Evolutionary conservation across 2,888 invertebrate species (phyloP), one percentile per base, ranked within the genome.

Genomic region (Mythimna lalbum): DNA sequence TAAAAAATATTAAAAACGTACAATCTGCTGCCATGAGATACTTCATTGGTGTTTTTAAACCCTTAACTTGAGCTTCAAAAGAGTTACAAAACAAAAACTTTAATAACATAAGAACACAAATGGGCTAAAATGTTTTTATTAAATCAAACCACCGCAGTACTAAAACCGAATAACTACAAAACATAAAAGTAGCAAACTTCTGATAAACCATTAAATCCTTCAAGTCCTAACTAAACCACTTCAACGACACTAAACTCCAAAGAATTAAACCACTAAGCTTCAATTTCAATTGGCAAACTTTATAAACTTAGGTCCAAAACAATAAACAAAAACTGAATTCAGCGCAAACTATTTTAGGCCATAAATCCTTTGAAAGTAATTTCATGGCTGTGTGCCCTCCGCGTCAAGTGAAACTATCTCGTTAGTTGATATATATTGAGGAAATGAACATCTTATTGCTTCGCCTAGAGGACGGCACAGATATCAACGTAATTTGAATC

Each of bases 341-440:
- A 69, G 23, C 49, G 47, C 64, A 55, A 76, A 81, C 83, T 78
- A 76, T 83, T 83, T 81, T 64, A 69, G 72, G 61, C 21, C 43
- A 80, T 78, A 84, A 81, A 84, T 84, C 72, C 53, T 61, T 55
- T 50, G 63, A 56, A 83, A 78, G 77, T 81, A 80, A 83, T 83
- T 84, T 83, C 82, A 83, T 80, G 74, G 74, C 63, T 69, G 52
- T 57, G 62, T 70, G 63, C 69, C 68, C 57, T 67, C 64, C 57
- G 56, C 63, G 73, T 82, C 73, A 80, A 62, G 47, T 65, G 73
- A 67, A 83, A 82, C 84, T 82, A 80, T 73, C 74, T 73, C 57
- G 69, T 80, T 80, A 75, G 64, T 64, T 69, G 74, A 83, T 79
- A 81, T 81, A 80, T 80, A 78, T 73, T 55, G 66, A 73, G 77